phyloP scores from a whole-genome alignment of 64 coral and sea anemone genomes.

The Stichodactyla helianthus region DNA sequence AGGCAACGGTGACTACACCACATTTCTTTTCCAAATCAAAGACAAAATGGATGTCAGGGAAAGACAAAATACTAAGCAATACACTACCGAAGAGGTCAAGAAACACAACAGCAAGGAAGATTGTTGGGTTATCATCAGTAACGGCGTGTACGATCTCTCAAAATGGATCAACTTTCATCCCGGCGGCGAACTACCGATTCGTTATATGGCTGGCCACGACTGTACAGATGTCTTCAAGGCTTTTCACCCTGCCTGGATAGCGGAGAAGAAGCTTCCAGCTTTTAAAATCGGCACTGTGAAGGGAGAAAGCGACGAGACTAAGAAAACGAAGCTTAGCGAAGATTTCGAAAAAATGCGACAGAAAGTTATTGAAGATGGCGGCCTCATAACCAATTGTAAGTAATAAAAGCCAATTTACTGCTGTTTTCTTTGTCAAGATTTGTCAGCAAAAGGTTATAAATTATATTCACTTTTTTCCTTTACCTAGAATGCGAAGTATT shows the following conservation, averaged over 20 bases:
- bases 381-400: constrained; percentile 91
- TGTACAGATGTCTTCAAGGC: constrained; percentile 94
- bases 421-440: neutral
- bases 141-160: constrained; percentile 79
- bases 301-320: constrained; percentile 9
- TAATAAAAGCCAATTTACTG: neutral
- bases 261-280: constrained; percentile 68
- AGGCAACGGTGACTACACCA: neutral
- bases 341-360: constrained; percentile 78
- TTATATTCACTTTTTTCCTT: neutral
- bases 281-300: constrained; percentile 84
- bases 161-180: constrained; percentile 89
- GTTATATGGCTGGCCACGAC: constrained; percentile 90
- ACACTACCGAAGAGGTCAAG: constrained; percentile 68
- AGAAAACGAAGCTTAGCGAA: constrained; percentile 57
- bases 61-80: constrained; percentile 42
- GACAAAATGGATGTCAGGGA: neutral
- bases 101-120: constrained; percentile 63
- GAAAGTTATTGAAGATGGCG: constrained; percentile 72
- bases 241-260: constrained; percentile 76
- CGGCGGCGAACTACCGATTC: constrained; percentile 86
- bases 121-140: constrained; percentile 87
- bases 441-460: neutral
- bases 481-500: neutral
- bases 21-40: neutral